phyloP scores from a whole-genome alignment of 2,888 invertebrate species.

The Sinodicranocentrus sp. region DNA sequence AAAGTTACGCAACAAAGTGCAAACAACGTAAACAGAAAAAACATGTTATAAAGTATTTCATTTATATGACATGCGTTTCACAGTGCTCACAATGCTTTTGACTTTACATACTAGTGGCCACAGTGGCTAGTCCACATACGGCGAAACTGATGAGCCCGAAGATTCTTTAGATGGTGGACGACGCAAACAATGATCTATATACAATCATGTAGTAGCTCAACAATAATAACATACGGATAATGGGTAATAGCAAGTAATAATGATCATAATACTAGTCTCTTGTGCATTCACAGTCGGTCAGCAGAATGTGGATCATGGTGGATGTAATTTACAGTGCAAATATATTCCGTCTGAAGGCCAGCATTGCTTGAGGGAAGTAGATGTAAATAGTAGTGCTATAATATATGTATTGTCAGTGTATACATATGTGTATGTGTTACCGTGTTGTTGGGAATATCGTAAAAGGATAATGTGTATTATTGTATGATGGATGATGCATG shows the following conservation, averaged over 20 bases:
- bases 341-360: constrained; percentile 62
- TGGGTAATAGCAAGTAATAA: constrained; percentile 53
- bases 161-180: constrained; percentile 22
- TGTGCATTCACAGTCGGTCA: constrained; percentile 59
- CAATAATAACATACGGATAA: constrained; percentile 51
- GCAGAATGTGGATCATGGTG: constrained; percentile 63
- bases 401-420: background rate
- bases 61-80: no score
- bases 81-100: no score
- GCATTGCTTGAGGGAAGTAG: constrained; percentile 52
- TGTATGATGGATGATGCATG: constrained; percentile 56
- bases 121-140: no score
- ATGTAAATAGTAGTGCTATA: background rate
- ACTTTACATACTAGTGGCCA: no score
- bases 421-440: background rate
- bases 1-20: constrained; percentile 49
- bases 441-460: background rate
- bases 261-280: constrained; percentile 54
- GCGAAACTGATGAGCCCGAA: constrained; percentile 36
- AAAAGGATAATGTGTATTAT: constrained; percentile 13
- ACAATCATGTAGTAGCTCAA: constrained; percentile 32
- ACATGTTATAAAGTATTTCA: no score
- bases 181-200: constrained; percentile 48
- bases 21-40: no score
- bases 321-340: constrained; percentile 62